Evolutionary conservation across 2,888 invertebrate genomes (phyloP).

Genomic region (Eupithecia centaureata): DNA sequence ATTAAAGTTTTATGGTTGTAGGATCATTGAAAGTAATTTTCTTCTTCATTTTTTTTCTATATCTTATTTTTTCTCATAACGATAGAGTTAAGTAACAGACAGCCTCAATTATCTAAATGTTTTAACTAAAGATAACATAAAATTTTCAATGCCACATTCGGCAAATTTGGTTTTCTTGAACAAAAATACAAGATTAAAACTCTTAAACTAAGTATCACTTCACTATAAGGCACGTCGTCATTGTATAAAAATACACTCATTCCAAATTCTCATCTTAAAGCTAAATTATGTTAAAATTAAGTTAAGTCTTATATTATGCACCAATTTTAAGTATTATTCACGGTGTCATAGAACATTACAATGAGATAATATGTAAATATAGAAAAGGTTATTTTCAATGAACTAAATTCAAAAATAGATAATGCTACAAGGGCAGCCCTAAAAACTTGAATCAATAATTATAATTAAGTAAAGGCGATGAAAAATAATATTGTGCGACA

Average conservation of each 20-base stretch:
- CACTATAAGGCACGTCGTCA: conserved; percentile 70
- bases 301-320: conserved; percentile 62
- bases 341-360: neutral
- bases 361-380: neutral
- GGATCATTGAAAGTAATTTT: neutral
- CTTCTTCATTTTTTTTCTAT: neutral
- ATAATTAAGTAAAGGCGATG: neutral
- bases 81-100: neutral
- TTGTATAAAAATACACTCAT: conserved; percentile 47
- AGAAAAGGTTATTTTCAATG: neutral
- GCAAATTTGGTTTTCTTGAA: conserved; percentile 2
- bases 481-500: neutral
- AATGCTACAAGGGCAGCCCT: neutral
- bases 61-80: no score
- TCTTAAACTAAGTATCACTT: conserved; percentile 54
- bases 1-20: neutral
- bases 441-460: neutral
- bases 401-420: neutral
- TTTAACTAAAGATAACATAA: neutral
- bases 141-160: neutral
- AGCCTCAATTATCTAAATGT: neutral
- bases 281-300: conserved; percentile 38
- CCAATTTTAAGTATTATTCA: conserved; percentile 49
- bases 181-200: conserved; percentile 22
- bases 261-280: conserved; percentile 52